Evolutionary conservation across 2,113 vertebrate genomes (phyloP).

Genomic region (Mobula birostris): DNA sequence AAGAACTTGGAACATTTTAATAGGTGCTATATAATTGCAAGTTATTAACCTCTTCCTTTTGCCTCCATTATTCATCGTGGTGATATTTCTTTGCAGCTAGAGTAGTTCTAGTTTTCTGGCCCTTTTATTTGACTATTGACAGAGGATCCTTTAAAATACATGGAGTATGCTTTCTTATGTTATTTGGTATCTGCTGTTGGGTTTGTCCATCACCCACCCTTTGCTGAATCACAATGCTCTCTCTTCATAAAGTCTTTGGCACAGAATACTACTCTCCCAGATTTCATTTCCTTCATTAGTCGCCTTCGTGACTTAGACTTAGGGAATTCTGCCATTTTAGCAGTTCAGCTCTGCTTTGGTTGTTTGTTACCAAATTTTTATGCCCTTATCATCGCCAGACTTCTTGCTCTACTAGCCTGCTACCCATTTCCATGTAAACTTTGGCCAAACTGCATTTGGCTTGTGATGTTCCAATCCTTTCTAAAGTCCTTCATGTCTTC

Average conservation of each 20-base stretch:
- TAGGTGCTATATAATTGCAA: background rate
- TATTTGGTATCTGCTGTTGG: background rate
- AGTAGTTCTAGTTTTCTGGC: background rate
- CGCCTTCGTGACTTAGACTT: background rate
- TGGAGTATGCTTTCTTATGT: background rate
- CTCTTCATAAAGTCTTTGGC: background rate
- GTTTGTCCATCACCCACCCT: background rate
- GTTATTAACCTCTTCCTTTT: background rate
- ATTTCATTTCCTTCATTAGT: background rate
- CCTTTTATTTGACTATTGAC: background rate
- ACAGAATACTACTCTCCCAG: background rate
- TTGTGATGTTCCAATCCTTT: background rate
- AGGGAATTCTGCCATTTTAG: too few species aligned
- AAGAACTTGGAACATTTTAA: too few species aligned
- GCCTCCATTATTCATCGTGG: background rate
- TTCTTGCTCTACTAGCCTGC: background rate
- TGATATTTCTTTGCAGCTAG: background rate
- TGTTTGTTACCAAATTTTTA: background rate
- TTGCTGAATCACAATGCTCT: background rate
- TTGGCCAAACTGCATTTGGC: background rate
- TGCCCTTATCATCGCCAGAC: background rate
- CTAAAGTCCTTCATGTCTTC: background rate
- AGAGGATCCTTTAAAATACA: background rate
- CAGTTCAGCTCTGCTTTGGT: background rate
- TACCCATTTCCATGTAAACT: background rate